Evolutionary conservation across 2,113 vertebrate species (phyloP), one percentile per base, ranked within the genome.

Genomic region (Rhinogobius similis): DNA sequence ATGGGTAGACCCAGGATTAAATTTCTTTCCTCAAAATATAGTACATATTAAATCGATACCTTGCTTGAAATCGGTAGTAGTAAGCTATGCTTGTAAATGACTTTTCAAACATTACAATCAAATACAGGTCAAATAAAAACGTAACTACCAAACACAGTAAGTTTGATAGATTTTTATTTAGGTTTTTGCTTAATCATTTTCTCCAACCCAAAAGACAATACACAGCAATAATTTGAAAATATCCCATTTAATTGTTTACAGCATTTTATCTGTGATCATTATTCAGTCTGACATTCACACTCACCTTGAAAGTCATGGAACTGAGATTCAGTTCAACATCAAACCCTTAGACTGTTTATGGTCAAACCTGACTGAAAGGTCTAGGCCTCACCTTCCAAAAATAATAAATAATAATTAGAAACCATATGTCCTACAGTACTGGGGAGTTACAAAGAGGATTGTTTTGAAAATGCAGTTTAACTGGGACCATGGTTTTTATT

Each of bases 151-250:
- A 44, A 72, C 70, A 55, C 76, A 64, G 68, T 71, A 68, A 82
- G 16, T 36, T 81, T 46, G 53, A 66, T 82, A 67, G 46, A 70
- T 79, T 87, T 79, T 82, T 81, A 82, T 86, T 90, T 86, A 27
- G 86, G 67, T 77, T 88, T 93, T 97, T 95, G 94, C 93, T 89
- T 94, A 89, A 95, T 95, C 92, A 93, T 95, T 94, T 96, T 95
- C 94, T 95, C 95, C 95, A 95, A 96, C 94, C 95, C 94, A 97
- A 96, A 61, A 96, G 94, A 97, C 96, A 96, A 96, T 94, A 98
- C 95, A 97, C 94, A 96, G 93, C 95, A 96, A 5, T 94, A 94
- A 94, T 92, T 96, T 95, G 94, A 98, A 96, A 96, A 95, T 95
- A 96, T 95, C 94, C 94, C 95, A 95, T 95, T 92, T 95, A 95